phyloP scores from a whole-genome alignment of 2,888 invertebrate genomes.

The Acanthacorydalis orientalis region DNA sequence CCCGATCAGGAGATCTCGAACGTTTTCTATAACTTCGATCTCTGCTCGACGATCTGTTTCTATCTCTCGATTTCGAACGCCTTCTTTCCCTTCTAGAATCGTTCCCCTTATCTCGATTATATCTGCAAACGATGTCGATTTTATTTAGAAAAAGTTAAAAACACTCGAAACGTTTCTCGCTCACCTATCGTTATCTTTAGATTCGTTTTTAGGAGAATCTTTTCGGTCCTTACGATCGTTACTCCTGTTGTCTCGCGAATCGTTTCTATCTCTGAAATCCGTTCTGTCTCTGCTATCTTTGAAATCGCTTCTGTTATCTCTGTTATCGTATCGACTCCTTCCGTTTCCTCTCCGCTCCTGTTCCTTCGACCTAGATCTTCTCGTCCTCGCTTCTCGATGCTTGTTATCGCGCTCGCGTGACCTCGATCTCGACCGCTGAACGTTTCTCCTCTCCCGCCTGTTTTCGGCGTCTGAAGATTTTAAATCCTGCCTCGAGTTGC shows the following conservation, averaged over 20 bases:
- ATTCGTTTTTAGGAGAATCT: background rate
- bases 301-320: background rate
- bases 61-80: background rate
- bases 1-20: conserved; percentile 19
- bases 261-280: conserved; percentile 7
- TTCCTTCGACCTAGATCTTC: background rate
- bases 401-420: background rate
- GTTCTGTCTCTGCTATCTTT: background rate
- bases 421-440: background rate
- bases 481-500: too few species aligned
- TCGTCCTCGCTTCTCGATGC: background rate
- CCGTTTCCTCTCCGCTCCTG: background rate
- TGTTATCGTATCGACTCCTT: background rate
- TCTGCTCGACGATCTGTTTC: conserved; percentile 13
- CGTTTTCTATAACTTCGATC: conserved; percentile 15
- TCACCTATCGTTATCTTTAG: background rate
- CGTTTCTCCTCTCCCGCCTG: too few species aligned
- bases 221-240: background rate
- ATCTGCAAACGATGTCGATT: too few species aligned
- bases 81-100: conserved; percentile 3
- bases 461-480: too few species aligned
- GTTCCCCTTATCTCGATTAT: too few species aligned
- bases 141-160: too few species aligned
- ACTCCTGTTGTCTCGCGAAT: background rate
- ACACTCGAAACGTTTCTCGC: background rate